A percentile compares a stretch with the other conserved stretches of the same genome.
phyloP scores from a whole-genome alignment of 2,113 vertebrate species.

The rabbit (Oryctolagus cuniculus) region mOryCun1.1 NC_091449.1:59256001-59256500 shows the following conservation, averaged over 20 bases:
- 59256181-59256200: too few species aligned
- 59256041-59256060: neutral
- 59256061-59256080: neutral
- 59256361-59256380: neutral
- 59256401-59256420: neutral
- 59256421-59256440: neutral
- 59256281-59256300: rapidly evolving
- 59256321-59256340: neutral
- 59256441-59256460: neutral
- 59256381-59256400: rapidly evolving
- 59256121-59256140: neutral
- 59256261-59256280: neutral
- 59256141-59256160: neutral
- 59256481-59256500: neutral
- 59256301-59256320: neutral
- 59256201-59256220: neutral
- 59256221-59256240: neutral
- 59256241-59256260: neutral
- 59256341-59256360: too few species aligned
- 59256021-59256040: neutral
- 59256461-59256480: neutral
- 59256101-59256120: neutral
- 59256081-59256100: neutral
- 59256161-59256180: neutral
- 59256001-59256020: neutral